These are phyloP conservation scores for Aphelinus atriplicis DNA, from an alignment of 1,140 invertebrate genomes.

Conservation along the genomic window DNA sequence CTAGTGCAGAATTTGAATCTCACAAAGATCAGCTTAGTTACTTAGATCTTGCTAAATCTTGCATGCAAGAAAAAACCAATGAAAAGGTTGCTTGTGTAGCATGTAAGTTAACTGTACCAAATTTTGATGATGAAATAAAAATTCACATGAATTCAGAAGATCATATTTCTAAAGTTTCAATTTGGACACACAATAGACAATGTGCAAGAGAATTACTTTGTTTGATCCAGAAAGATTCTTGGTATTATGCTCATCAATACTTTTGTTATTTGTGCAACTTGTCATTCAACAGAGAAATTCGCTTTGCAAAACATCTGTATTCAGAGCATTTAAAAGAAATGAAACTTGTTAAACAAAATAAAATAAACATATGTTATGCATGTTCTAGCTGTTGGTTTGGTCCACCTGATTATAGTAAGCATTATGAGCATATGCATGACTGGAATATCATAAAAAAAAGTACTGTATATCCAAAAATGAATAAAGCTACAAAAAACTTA, in stretches of 20 bases:
- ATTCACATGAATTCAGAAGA: slow-evolving; percentile 21
- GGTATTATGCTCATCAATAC: slow-evolving; percentile 43
- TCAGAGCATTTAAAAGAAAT: slow-evolving; percentile 14
- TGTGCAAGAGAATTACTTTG: slow-evolving; percentile 29
- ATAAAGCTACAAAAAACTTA: slow-evolving; percentile 20
- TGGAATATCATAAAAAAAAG: slow-evolving; percentile 29
- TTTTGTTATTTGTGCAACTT: slow-evolving; percentile 37
- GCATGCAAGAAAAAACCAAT: slow-evolving; percentile 25
- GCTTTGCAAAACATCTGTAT: slow-evolving; percentile 38
- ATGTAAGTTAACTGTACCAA: slow-evolving; percentile 28
- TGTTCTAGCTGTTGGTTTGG: slow-evolving; percentile 47
- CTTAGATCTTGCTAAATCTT: slow-evolving; percentile 37
- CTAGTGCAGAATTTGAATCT: slow-evolving; percentile 9
- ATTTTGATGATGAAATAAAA: slow-evolving; percentile 23
- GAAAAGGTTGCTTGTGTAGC: slow-evolving; percentile 21
- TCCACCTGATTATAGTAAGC: slow-evolving; percentile 33
- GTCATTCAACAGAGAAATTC: slow-evolving; percentile 4
- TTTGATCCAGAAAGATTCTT: slow-evolving; percentile 26
- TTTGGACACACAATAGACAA: slow-evolving; percentile 14
- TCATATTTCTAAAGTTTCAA: slow-evolving; percentile 18
- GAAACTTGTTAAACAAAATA: slow-evolving; percentile 17
- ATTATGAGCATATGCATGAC: slow-evolving; percentile 37
- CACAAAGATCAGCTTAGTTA: slow-evolving; percentile 36
- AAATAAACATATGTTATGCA: slow-evolving; percentile 45
- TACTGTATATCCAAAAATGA: slow-evolving; percentile 23